These are phyloP conservation scores for Euwallacea similis DNA, from an alignment of 1,140 invertebrate species.

Conservation along the genomic window DNA sequence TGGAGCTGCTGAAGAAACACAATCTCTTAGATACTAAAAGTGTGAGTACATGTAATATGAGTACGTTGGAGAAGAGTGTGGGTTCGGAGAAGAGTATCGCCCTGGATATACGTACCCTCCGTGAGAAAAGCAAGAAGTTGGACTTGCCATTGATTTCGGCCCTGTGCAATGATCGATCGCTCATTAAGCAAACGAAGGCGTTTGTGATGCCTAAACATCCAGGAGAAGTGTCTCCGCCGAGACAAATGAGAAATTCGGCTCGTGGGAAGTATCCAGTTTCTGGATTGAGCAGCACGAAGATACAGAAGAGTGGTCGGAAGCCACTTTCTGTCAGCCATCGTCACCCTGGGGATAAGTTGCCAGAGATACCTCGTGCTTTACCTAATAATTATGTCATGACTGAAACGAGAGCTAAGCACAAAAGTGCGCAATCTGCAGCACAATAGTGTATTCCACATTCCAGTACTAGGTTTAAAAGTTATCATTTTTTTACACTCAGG, in stretches of 20 bases:
- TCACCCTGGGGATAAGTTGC: constrained; percentile 63
- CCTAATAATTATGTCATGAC: constrained; percentile 54
- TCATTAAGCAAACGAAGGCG: constrained; percentile 83
- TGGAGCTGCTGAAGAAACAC: constrained; percentile 27
- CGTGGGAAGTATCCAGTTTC: constrained; percentile 64
- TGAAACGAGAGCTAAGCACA: constrained; percentile 50
- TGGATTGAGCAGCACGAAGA: constrained; percentile 62
- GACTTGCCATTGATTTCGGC: constrained; percentile 87
- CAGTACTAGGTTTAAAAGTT: constrained; percentile 38
- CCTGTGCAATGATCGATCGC: constrained; percentile 83
- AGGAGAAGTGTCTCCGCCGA: constrained; percentile 44
- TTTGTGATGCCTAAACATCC: constrained; percentile 73
- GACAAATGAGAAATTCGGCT: constrained; percentile 42
- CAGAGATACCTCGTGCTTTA: constrained; percentile 52
- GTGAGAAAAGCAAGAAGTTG: constrained; percentile 84
- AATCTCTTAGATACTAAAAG: constrained; percentile 34
- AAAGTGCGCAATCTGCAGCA: constrained; percentile 51
- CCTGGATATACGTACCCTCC: constrained; percentile 76
- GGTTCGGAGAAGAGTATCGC: constrained; percentile 37
- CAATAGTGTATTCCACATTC: constrained; percentile 23
- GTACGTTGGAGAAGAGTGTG: background rate
- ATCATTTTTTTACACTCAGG: constrained; percentile 48
- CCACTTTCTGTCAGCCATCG: constrained; percentile 59
- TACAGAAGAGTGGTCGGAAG: constrained; percentile 61
- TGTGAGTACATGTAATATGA: constrained; percentile 17